Conservation (phyloP, 2,888 invertebrate genomes). For the Allacma fusca region DNA sequence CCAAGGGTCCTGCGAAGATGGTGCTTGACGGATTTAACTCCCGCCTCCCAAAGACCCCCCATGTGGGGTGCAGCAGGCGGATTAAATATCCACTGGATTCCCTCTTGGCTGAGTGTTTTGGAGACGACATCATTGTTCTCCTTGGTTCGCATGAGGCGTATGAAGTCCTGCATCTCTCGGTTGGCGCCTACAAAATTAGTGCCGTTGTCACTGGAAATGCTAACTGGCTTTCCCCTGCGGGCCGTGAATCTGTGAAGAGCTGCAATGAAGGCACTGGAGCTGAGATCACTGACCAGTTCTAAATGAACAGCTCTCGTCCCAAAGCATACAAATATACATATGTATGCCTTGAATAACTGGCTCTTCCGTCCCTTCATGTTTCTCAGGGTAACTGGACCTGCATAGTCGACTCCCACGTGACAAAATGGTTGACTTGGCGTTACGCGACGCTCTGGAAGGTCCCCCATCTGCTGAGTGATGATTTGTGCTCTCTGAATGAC, state of each 20-base stretch:
- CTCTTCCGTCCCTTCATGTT: neutral
- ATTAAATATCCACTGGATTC: neutral
- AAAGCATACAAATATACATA: neutral
- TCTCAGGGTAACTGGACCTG: neutral
- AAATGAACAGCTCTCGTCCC: neutral
- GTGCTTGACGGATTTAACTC: neutral
- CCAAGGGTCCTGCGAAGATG: neutral
- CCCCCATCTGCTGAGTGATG: no score
- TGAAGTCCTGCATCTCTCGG: neutral
- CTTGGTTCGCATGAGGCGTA: neutral
- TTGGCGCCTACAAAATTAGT: conserved; percentile 1
- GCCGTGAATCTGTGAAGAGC: neutral
- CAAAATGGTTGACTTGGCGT: neutral
- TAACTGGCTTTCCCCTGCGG: neutral
- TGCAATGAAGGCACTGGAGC: neutral
- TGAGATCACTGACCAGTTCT: neutral
- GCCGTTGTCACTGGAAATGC: neutral
- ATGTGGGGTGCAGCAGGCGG: neutral
- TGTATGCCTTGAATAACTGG: neutral
- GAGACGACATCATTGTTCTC: no score
- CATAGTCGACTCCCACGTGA: neutral
- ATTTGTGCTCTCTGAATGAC: neutral
- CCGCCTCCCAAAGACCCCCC: conserved; percentile 18
- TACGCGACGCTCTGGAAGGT: neutral
- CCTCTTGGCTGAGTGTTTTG: neutral